A percentile compares a stretch with the other conserved stretches of the same genome.
phyloP scores from a whole-genome alignment of 2,113 vertebrate species.

The Chlorodrepanis virens region DNA sequence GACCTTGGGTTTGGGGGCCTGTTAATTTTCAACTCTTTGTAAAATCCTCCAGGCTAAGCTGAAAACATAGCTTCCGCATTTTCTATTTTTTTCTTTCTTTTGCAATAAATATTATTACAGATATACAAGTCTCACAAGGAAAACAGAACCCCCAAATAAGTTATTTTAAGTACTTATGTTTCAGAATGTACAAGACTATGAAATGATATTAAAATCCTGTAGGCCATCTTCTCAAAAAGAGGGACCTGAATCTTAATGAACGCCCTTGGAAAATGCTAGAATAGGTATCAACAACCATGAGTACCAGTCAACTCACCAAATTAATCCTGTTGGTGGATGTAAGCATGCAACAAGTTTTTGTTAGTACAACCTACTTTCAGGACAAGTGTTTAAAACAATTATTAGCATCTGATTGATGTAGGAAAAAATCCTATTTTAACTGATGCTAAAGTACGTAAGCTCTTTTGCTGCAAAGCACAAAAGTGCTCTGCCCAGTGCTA shows the following conservation, averaged over 20 bases:
- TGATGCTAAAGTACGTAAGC: conserved; percentile 1
- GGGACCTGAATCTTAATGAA: neutral
- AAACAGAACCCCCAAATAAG: neutral
- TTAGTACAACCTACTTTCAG: conserved; percentile 44
- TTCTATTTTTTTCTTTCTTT: neutral
- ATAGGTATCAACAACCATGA: neutral
- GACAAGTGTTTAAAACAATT: conserved; percentile 50
- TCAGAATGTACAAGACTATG: neutral
- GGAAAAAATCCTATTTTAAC: conserved; percentile 39
- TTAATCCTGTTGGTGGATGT: neutral
- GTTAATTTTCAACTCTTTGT: conserved; percentile 23
- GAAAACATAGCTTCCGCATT: neutral
- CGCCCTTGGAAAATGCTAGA: neutral
- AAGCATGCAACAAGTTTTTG: neutral
- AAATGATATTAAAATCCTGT: neutral
- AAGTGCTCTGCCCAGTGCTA: conserved; percentile 73
- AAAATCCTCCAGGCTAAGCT: neutral
- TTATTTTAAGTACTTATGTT: neutral
- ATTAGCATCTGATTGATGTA: conserved; percentile 64
- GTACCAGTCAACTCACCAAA: neutral
- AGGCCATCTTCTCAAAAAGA: neutral
- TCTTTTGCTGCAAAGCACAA: conserved; percentile 45
- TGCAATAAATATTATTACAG: neutral
- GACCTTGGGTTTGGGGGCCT: neutral
- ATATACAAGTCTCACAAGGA: neutral